Conservation (phyloP, 2,888 invertebrate genomes). For the Willowsia nigromaculata region DNA sequence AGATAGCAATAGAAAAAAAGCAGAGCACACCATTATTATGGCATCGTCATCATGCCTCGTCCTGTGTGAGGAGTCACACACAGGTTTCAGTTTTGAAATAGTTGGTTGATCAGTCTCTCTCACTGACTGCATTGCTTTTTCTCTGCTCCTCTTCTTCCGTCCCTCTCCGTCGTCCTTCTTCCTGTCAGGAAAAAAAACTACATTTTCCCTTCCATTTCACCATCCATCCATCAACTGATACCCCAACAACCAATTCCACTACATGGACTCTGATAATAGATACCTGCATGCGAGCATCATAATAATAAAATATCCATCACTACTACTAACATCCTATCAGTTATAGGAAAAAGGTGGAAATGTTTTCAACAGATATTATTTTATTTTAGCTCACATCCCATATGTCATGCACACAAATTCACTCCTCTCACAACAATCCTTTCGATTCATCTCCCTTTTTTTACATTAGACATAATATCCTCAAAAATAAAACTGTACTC, state of each 20-base stretch:
- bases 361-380: constrained; percentile 14
- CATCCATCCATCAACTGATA: constrained; percentile 1
- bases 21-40: not conserved
- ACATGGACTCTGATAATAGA: constrained; percentile 4
- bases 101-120: not conserved
- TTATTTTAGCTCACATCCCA: constrained; percentile 54
- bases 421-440: constrained; percentile 13
- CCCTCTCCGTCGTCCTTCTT: constrained; percentile 33
- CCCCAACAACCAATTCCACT: not conserved
- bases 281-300: not conserved
- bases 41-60: not conserved
- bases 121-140: not conserved
- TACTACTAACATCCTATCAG: not conserved
- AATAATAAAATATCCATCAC: too few species aligned
- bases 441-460: constrained; percentile 54
- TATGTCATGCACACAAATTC: constrained; percentile 43
- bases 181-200: constrained; percentile 59
- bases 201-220: constrained; percentile 29
- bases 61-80: not conserved
- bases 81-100: constrained; percentile 6
- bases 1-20: not conserved
- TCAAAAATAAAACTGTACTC: not conserved
- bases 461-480: not conserved
- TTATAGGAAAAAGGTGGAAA: not conserved
- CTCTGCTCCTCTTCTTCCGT: constrained; percentile 53